A percentile compares a stretch with the other conserved stretches of the same genome.
Evolutionary conservation across 2,888 invertebrate genomes (phyloP).

Genomic region (Mythimna lalbum): DNA sequence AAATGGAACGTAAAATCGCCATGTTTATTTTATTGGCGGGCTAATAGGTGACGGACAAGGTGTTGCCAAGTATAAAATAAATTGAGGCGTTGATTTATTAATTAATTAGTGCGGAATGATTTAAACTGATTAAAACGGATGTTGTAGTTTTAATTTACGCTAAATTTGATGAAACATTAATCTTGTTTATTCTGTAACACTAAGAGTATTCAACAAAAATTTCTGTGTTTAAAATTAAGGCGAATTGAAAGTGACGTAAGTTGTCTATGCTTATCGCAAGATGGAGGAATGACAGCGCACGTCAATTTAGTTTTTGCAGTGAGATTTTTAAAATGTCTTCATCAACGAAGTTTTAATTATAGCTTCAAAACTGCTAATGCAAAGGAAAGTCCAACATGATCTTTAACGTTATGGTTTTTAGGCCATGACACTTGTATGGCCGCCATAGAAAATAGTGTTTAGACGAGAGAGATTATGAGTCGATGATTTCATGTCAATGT

Average conservation of each 20-base stretch:
- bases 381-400: too few relatives aligned
- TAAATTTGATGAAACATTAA: conserved; percentile 9
- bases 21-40: conserved; percentile 45
- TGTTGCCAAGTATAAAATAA: conserved; percentile 31
- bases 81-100: conserved; percentile 36
- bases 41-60: conserved; percentile 31
- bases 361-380: too few relatives aligned
- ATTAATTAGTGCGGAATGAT: conserved; percentile 40
- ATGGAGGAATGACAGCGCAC: neutral
- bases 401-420: too few relatives aligned
- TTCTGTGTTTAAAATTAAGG: too few relatives aligned
- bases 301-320: neutral
- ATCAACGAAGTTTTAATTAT: too few relatives aligned
- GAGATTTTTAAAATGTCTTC: neutral
- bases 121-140: conserved; percentile 26
- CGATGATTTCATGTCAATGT: too few relatives aligned
- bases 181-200: neutral
- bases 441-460: too few relatives aligned
- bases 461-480: too few relatives aligned
- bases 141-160: neutral
- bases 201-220: too few relatives aligned
- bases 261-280: neutral
- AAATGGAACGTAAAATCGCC: conserved; percentile 37
- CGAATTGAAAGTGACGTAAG: neutral
- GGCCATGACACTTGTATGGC: too few relatives aligned